Evolutionary conservation across 2,797 vertebrate genomes (phyloP).

Genomic region (Pantherophis vulpinus): DNA sequence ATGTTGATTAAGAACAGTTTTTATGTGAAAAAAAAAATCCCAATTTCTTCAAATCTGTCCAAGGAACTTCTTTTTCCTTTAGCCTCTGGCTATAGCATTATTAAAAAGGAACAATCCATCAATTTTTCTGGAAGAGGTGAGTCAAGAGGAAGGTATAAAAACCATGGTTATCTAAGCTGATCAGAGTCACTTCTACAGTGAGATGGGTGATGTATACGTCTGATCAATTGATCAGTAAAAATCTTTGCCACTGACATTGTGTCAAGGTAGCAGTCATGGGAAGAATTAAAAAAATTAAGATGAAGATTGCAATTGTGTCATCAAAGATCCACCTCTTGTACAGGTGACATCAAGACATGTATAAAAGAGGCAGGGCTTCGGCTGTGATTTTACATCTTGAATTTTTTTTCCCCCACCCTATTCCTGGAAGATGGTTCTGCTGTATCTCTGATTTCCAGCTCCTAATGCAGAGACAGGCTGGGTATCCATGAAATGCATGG

Average conservation of each 20-base stretch:
- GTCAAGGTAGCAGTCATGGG: background rate
- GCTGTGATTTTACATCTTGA: background rate
- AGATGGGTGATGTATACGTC: background rate
- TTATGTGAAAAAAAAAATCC: constrained; percentile 63
- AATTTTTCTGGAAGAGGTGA: background rate
- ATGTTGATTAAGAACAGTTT: constrained; percentile 70
- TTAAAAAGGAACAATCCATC: constrained; percentile 25
- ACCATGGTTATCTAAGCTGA: background rate
- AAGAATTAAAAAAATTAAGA: background rate
- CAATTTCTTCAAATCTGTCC: constrained; percentile 52
- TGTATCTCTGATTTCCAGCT: background rate
- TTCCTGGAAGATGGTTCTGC: background rate
- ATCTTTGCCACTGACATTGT: background rate
- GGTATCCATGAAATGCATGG: background rate
- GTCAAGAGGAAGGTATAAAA: background rate
- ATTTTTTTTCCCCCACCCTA: background rate
- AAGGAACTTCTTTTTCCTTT: constrained; percentile 56
- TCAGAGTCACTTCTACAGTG: background rate
- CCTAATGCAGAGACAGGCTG: background rate
- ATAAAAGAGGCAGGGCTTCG: background rate
- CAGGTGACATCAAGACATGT: background rate
- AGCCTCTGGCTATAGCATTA: constrained; percentile 34
- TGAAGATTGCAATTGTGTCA: background rate
- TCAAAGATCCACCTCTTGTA: background rate
- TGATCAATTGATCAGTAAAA: background rate